Base-by-base conservation (phyloP, 2,888 invertebrate species). In the Crioceris asparagi region DNA sequence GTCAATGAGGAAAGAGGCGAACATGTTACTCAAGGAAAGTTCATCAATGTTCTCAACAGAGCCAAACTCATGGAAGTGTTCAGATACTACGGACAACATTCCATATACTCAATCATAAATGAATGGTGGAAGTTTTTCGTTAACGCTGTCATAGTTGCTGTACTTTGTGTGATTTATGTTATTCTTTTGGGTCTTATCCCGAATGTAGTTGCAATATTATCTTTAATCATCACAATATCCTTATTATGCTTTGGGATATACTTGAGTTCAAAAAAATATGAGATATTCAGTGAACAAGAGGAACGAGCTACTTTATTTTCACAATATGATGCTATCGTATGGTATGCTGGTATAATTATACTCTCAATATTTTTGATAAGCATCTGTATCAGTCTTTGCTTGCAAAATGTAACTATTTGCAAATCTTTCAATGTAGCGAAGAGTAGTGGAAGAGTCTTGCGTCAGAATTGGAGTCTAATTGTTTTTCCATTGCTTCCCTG, bases 81-180 rank as follows among this genome's bases (percentile, higher is more conserved):
- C 1, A 10, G 8, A 16, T 6, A 33, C 8, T 8, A 12, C 19
- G 26, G 33, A 3, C 15, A 29, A 3, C 7, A 15, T 1, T 19
- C 30, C 18, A 14, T 29, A 11, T 8, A 29, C 12, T 17, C 32
- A 15, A 2, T 38, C 19, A 17, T 38, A 3, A n/a, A 29, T 7
- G 32, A 18, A 4, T 38, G 38, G 38, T 38, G 38, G 38, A 25
- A 14, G 17, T 27, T 38, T n/a, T 4, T 19, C 2, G 11, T 38
- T 11, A 16, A 14, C 2, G 15, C 17, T 6, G 12, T 21, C n/a
- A 4, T 21, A 5, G 27, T 29, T 7, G 11, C 21, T 16, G 17
- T 36, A n/a, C 6, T 18, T 10, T 19, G 29, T 19, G 15, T 36
- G 10, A 17, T 36, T n/a, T 36, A 29, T 14, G n/a, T 36, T 21